Percentiles rank a stretch among this genome's conserved stretches.
Evolutionary conservation across 2,113 vertebrate species (phyloP).

Genomic region (Cervus canadensis): DNA sequence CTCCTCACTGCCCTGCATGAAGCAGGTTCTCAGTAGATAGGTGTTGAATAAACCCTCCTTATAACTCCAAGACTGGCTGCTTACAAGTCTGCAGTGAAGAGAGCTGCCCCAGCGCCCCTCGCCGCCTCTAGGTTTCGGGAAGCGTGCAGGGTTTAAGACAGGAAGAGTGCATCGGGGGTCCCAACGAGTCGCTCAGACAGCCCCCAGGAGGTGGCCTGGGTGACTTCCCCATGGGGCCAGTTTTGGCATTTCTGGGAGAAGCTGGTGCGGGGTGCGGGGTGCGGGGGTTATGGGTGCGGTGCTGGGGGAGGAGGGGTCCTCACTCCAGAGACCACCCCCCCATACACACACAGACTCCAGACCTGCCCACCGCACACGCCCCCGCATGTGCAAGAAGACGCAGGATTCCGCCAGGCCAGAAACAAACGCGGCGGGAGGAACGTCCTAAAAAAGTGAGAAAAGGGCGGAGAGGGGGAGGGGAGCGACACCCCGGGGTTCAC

Average conservation of each 20-base stretch:
- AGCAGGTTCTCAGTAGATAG: rapidly evolving
- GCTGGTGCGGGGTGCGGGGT: neutral
- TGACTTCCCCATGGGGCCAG: neutral
- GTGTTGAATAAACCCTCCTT: neutral
- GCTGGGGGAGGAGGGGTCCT: neutral
- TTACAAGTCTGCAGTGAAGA: neutral
- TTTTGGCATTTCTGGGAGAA: neutral
- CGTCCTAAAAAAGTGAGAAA: no score
- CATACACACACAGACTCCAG: no score
- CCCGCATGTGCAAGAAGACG: no score
- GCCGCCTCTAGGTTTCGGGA: neutral
- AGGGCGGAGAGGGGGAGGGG: no score
- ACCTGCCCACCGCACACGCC: no score
- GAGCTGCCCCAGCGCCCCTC: neutral
- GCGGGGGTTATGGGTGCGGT: rapidly evolving
- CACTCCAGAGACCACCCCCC: no score
- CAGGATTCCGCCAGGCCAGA: no score
- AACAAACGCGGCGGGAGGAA: no score
- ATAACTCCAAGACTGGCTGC: neutral
- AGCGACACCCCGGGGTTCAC: no score
- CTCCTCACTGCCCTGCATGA: no score
- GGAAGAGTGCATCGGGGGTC: neutral
- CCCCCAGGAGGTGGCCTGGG: neutral
- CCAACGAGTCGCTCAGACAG: neutral
- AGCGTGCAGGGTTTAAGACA: neutral